These are phyloP conservation scores for Toxostoma redivivum DNA, from an alignment of 2,113 vertebrate species.

Conservation along the genomic window DNA sequence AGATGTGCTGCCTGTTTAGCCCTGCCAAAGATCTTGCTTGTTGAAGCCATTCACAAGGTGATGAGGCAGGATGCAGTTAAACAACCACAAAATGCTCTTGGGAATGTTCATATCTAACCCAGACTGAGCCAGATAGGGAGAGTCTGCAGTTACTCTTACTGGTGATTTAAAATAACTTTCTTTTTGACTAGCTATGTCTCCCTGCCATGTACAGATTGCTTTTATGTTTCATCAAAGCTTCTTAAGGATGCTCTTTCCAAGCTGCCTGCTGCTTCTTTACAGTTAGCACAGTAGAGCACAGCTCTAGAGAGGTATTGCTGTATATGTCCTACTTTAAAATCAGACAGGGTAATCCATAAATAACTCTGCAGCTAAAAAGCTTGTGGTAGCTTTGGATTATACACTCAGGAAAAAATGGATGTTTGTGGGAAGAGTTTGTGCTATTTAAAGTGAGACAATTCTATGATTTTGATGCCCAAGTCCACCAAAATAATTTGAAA, in stretches of 20 bases:
- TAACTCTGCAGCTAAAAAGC: background rate
- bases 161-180: conserved; percentile 22
- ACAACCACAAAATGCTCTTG: background rate
- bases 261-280: background rate
- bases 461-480: background rate
- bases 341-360: conserved; percentile 26
- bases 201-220: background rate
- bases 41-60: background rate
- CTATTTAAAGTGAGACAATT: background rate
- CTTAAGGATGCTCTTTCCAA: conserved; percentile 24
- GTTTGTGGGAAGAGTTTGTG: background rate
- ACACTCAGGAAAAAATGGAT: background rate
- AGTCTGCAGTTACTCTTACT: background rate
- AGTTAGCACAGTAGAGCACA: background rate
- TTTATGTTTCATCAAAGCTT: conserved; percentile 47
- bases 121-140: background rate
- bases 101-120: background rate
- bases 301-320: background rate
- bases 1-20: background rate
- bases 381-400: background rate
- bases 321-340: background rate
- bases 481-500: background rate
- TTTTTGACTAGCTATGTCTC: background rate
- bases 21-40: background rate
- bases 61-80: background rate